Conservation (phyloP, 2,797 vertebrate species). For the Megaceryle alcyon region DNA sequence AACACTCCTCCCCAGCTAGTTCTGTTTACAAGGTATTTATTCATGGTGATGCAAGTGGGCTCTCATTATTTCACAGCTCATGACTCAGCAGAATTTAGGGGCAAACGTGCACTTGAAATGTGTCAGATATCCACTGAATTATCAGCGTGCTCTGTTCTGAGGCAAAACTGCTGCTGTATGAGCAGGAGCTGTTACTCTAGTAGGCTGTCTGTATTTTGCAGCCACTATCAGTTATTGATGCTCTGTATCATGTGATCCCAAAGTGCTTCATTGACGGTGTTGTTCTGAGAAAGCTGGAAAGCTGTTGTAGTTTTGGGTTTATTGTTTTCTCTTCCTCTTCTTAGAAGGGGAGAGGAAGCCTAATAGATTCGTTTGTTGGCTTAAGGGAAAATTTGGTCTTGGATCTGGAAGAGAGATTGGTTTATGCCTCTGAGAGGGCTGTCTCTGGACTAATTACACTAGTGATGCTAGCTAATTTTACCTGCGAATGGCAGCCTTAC, state of each 20-base stretch:
- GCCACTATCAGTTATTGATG: background rate
- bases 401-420: background rate
- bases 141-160: background rate
- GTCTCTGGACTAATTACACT: background rate
- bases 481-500: background rate
- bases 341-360: background rate
- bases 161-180: background rate
- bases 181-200: background rate
- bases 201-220: background rate
- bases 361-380: background rate
- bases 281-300: background rate
- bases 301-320: background rate
- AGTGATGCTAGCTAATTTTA: background rate
- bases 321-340: accelerated
- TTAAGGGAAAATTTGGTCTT: background rate
- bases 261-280: background rate
- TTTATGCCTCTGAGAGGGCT: background rate
- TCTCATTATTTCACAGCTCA: background rate
- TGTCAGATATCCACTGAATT: background rate
- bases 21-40: background rate
- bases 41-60: background rate
- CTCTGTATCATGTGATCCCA: background rate
- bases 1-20: background rate
- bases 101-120: background rate
- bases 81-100: background rate